phyloP scores from a whole-genome alignment of 2,888 invertebrate genomes.

The Scrobipalpa costella region DNA sequence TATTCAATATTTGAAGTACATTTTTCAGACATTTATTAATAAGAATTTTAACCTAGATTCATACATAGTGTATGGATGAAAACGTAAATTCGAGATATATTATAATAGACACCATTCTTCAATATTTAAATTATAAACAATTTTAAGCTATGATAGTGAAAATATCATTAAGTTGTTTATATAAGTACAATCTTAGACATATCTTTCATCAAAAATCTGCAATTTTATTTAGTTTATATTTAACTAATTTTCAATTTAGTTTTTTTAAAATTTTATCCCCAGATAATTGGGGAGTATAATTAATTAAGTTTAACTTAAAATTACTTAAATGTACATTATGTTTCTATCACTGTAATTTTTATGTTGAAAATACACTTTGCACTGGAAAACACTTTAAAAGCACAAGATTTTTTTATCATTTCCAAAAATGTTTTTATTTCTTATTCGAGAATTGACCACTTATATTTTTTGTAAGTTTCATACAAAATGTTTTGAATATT shows the following conservation, averaged over 20 bases:
- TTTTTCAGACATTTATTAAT: too few relatives aligned
- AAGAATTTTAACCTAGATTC: too few relatives aligned
- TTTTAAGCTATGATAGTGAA: constrained; percentile 1
- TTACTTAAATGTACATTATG: constrained; percentile 5
- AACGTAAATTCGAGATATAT: not conserved
- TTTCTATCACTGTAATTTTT: constrained; percentile 9
- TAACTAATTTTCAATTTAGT: not conserved
- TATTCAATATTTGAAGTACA: too few relatives aligned
- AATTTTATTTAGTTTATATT: not conserved
- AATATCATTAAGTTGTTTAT: not conserved
- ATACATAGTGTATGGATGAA: not conserved
- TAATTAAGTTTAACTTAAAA: constrained; percentile 9
- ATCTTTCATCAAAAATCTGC: not conserved
- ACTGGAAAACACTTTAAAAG: not conserved
- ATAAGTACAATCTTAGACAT: not conserved
- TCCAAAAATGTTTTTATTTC: not conserved
- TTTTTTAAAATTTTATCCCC: not conserved
- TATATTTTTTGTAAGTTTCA: not conserved
- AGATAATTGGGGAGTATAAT: constrained; percentile 7
- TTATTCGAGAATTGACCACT: constrained; percentile 17
- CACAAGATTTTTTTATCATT: not conserved
- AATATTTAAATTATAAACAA: not conserved
- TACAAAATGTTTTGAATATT: constrained; percentile 11
- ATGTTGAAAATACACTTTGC: not conserved
- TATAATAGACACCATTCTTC: constrained; percentile 4